Percentiles rank a stretch among this genome's conserved stretches.
phyloP scores from a whole-genome alignment of 2,888 invertebrate species.

The Trileptium ribeirensis region DNA sequence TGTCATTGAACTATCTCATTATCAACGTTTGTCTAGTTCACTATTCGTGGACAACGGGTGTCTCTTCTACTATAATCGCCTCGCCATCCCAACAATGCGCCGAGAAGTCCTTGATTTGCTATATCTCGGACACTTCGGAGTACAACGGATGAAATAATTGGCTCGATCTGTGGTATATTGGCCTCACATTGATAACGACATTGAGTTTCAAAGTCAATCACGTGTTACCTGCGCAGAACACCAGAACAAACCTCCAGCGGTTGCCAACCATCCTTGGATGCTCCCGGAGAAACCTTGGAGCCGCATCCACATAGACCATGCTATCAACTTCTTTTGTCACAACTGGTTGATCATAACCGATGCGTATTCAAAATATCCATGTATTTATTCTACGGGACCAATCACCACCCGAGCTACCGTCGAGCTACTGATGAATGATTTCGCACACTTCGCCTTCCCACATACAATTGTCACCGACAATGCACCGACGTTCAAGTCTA shows the following conservation, averaged over 20 bases:
- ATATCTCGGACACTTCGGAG: not conserved
- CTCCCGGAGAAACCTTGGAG: constrained; percentile 41
- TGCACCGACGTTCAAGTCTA: constrained; percentile 30
- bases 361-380: constrained; percentile 2
- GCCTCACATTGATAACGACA: constrained; percentile 14
- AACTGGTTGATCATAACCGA: constrained; percentile 10
- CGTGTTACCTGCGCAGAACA: constrained; percentile 2
- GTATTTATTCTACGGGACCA: constrained; percentile 6
- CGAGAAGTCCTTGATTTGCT: constrained; percentile 4
- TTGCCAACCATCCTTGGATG: constrained; percentile 42
- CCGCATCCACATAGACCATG: constrained; percentile 42
- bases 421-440: constrained; percentile 30
- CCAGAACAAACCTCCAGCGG: constrained; percentile 13
- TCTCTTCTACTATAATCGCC: constrained; percentile 17
- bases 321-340: constrained; percentile 34
- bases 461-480: constrained; percentile 38
- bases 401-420: constrained; percentile 28
- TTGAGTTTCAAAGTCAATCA: not conserved
- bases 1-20: not conserved
- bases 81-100: constrained; percentile 4
- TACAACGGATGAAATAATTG: not conserved
- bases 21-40: not conserved
- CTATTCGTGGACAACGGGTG: constrained; percentile 32
- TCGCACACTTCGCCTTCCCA: constrained; percentile 36
- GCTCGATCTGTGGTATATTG: not conserved